Conservation (phyloP, 2,888 invertebrate species). For the Agriotes lineatus region DNA sequence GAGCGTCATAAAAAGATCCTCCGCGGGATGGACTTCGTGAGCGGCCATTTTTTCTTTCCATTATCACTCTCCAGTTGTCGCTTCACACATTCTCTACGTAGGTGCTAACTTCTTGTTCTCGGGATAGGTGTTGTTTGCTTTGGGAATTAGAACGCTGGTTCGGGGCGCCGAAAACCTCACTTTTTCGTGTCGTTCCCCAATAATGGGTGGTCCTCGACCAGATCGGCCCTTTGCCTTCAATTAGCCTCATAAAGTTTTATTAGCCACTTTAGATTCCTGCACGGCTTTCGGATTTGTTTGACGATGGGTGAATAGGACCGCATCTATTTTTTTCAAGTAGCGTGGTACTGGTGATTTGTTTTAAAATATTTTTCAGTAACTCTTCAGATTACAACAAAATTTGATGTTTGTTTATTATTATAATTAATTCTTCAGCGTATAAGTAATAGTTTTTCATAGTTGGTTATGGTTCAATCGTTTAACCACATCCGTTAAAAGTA, state of each 20-base stretch:
- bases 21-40: constrained; percentile 8
- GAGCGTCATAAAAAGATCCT: not conserved
- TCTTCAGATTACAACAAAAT: no score
- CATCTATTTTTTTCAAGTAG: no score
- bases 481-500: no score
- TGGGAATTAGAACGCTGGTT: constrained; percentile 16
- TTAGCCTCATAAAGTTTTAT: constrained; percentile 37
- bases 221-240: constrained; percentile 13
- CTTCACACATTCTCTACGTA: constrained; percentile 42
- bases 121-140: constrained; percentile 19
- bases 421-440: no score
- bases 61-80: constrained; percentile 43
- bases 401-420: no score
- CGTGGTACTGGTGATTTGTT: no score
- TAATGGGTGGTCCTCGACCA: constrained; percentile 37
- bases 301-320: not conserved
- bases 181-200: constrained; percentile 26
- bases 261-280: constrained; percentile 36
- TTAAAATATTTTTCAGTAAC: no score
- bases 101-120: constrained; percentile 31
- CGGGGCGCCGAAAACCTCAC: constrained; percentile 34
- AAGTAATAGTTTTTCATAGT: no score
- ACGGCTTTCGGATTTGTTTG: constrained; percentile 30
- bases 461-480: no score
- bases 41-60: constrained; percentile 41